phyloP scores from a whole-genome alignment of 2,797 vertebrate genomes.

The Gallirallus australis region DNA sequence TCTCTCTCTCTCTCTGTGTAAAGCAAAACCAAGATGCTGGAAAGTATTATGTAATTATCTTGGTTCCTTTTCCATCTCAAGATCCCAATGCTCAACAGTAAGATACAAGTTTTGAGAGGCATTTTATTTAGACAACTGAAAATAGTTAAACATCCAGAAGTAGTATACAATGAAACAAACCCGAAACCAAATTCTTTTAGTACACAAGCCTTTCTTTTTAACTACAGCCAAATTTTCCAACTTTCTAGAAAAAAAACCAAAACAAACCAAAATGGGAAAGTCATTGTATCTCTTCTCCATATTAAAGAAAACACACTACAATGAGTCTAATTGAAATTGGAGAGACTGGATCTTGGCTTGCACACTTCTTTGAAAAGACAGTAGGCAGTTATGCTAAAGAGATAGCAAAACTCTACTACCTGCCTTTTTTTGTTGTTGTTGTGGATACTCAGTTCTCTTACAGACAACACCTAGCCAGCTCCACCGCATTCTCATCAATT shows the following conservation, averaged over 20 bases:
- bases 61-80: conserved; percentile 21
- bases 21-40: neutral
- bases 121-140: conserved; percentile 83
- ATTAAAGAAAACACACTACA: conserved; percentile 77
- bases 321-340: conserved; percentile 71
- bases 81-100: conserved; percentile 27
- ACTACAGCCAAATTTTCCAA: conserved; percentile 58
- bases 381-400: conserved; percentile 80
- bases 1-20: neutral
- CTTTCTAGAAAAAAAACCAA: conserved; percentile 36
- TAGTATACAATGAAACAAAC: conserved; percentile 74
- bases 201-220: conserved; percentile 63
- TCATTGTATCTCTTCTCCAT: conserved; percentile 70
- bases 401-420: conserved; percentile 83
- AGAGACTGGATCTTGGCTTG: conserved; percentile 74
- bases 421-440: conserved; percentile 55
- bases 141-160: conserved; percentile 77
- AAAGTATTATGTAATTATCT: conserved; percentile 1
- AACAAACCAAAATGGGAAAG: conserved; percentile 49
- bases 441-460: conserved; percentile 53
- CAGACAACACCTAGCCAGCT: conserved; percentile 70
- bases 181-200: conserved; percentile 60
- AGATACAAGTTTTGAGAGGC: conserved; percentile 60
- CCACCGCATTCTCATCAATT: conserved; percentile 67
- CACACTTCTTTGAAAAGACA: conserved; percentile 80